Evolutionary conservation across 1,140 invertebrate species (phyloP).

Genomic region (Yoshiicerus persimilis): DNA sequence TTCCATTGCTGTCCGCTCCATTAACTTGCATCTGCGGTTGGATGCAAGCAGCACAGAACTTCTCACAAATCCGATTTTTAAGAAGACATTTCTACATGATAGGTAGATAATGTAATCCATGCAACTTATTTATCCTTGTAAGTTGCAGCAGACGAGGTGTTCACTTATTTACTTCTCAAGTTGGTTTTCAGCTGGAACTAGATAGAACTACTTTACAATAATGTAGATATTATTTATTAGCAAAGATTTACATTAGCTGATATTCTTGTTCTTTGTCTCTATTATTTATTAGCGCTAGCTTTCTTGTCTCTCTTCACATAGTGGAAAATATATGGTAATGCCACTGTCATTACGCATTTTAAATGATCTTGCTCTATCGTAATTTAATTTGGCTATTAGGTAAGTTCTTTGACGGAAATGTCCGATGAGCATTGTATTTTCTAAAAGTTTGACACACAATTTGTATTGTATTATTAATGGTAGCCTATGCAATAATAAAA

Average conservation of each 20-base stretch:
- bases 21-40: neutral
- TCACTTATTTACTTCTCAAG: neutral
- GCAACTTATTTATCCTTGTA: neutral
- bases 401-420: too few species aligned
- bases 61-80: neutral
- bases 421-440: too few species aligned
- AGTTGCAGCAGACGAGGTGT: neutral
- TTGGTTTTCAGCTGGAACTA: neutral
- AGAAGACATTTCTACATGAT: neutral
- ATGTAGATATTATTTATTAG: neutral
- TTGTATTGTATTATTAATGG: too few species aligned
- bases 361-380: too few species aligned
- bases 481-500: too few species aligned
- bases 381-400: too few species aligned
- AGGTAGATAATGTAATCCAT: neutral
- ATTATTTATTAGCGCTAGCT: neutral
- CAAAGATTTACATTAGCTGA: neutral
- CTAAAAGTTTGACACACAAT: too few species aligned
- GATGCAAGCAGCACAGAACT: neutral
- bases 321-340: neutral
- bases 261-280: neutral
- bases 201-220: neutral
- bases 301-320: neutral
- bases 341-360: too few species aligned
- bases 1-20: neutral